Percentiles rank a stretch among this genome's conserved stretches.
These are phyloP conservation scores for Sinodicranocentrus sp. DNA, from an alignment of 2,888 invertebrate genomes.

Conservation along the genomic window DNA sequence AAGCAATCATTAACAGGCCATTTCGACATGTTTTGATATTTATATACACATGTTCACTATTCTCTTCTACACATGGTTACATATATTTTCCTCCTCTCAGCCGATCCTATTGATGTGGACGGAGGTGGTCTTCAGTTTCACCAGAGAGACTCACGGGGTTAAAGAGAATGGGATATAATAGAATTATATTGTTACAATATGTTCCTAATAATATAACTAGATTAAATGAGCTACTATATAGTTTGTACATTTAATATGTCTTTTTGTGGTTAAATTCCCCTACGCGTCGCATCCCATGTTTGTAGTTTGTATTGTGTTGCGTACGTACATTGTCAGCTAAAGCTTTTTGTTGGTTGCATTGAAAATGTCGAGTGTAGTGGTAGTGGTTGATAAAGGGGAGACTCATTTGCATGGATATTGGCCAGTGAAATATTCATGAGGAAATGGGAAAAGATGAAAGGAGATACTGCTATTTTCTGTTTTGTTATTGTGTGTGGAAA, in stretches of 20 bases:
- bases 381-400: constrained; percentile 4
- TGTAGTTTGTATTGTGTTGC: too few species aligned
- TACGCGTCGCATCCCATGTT: too few species aligned
- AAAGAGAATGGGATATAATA: too few species aligned
- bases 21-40: neutral
- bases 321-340: too few species aligned
- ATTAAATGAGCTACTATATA: constrained; percentile 19
- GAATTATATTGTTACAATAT: too few species aligned
- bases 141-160: too few species aligned
- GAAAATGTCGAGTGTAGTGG: neutral
- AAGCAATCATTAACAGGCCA: constrained; percentile 27
- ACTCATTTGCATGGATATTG: constrained; percentile 60
- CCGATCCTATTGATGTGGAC: neutral
- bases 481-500: neutral
- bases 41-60: too few species aligned
- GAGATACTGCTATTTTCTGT: neutral
- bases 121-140: neutral
- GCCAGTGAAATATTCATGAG: constrained; percentile 65
- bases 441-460: neutral
- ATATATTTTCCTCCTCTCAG: too few species aligned
- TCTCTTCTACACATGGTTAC: too few species aligned
- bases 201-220: neutral
- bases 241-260: neutral
- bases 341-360: too few species aligned
- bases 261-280: too few species aligned